phyloP scores from a whole-genome alignment of 2,113 vertebrate genomes.

The Campylomormyrus numenius region DNA sequence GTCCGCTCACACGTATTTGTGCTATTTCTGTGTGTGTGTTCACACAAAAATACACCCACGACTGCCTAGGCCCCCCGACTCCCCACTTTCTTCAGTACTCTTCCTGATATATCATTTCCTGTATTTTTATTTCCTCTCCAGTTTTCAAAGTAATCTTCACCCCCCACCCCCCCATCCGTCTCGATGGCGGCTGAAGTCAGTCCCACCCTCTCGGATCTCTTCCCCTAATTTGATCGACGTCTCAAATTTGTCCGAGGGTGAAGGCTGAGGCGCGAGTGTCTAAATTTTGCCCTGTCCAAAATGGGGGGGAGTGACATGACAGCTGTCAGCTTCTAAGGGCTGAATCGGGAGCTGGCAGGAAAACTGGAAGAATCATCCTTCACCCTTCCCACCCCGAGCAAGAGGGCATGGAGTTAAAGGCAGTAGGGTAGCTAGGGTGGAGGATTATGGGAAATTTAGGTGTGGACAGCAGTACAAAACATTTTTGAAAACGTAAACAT shows the following conservation, averaged over 20 bases:
- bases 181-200: conserved; percentile 54
- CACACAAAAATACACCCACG: neutral
- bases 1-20: conserved; percentile 2
- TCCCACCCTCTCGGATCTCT: conserved; percentile 25
- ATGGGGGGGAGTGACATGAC: neutral
- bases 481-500: neutral
- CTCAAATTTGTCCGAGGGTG: conserved; percentile 10
- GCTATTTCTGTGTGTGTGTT: neutral
- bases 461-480: conserved; percentile 12
- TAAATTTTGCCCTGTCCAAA: neutral
- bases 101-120: conserved; percentile 10
- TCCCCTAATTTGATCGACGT: conserved; percentile 37
- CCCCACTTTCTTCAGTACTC: conserved; percentile 27
- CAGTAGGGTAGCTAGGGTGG: neutral
- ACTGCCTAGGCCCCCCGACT: neutral
- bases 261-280: neutral
- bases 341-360: conserved; percentile 4
- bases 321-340: neutral
- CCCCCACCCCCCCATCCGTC: conserved; percentile 26
- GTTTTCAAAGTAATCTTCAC: neutral
- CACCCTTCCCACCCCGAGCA: neutral
- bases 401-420: neutral
- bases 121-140: neutral
- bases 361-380: conserved; percentile 27
- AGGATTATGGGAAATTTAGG: conserved; percentile 13